A percentile compares a stretch with the other conserved stretches of the same genome.
These are phyloP conservation scores for Heliconius hewitsoni DNA, from an alignment of 1,140 invertebrate species.

Conservation along the genomic window DNA sequence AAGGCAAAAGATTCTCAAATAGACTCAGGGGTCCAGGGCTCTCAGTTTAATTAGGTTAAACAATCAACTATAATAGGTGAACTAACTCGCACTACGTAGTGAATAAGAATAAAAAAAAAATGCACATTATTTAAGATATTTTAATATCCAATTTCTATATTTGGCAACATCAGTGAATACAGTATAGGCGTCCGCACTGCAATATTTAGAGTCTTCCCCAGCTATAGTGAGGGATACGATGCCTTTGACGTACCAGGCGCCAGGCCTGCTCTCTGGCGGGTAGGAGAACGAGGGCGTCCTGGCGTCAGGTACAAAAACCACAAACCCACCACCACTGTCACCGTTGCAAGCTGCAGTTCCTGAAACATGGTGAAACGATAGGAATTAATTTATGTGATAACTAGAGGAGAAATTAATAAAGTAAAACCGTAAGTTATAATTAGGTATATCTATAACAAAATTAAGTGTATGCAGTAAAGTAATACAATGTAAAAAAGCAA, in stretches of 20 bases:
- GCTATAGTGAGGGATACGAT: conserved; percentile 18
- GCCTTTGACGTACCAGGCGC: conserved; percentile 26
- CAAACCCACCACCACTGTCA: conserved; percentile 21
- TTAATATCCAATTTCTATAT: conserved; percentile 22
- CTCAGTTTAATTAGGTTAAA: too few species aligned
- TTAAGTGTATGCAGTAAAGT: too few species aligned
- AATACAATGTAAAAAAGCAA: too few species aligned
- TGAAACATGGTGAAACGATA: neutral
- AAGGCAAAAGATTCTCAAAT: too few species aligned
- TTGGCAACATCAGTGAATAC: conserved; percentile 28
- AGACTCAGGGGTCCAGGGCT: too few species aligned
- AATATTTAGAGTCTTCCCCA: neutral
- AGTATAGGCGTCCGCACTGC: conserved; percentile 20
- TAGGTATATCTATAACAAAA: too few species aligned
- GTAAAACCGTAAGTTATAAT: too few species aligned
- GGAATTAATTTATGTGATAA: neutral
- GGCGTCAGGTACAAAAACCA: conserved; percentile 16
- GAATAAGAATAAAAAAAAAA: neutral
- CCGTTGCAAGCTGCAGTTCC: conserved; percentile 26
- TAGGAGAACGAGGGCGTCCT: neutral
- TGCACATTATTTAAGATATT: conserved; percentile 4
- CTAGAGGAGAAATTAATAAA: too few species aligned
- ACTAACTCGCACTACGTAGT: too few species aligned
- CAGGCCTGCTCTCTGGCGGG: neutral
- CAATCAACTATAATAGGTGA: too few species aligned